A percentile compares a stretch with the other conserved stretches of the same genome.
Evolutionary conservation across 2,113 vertebrate genomes (phyloP).

Genomic region (Sprattus sprattus): DNA sequence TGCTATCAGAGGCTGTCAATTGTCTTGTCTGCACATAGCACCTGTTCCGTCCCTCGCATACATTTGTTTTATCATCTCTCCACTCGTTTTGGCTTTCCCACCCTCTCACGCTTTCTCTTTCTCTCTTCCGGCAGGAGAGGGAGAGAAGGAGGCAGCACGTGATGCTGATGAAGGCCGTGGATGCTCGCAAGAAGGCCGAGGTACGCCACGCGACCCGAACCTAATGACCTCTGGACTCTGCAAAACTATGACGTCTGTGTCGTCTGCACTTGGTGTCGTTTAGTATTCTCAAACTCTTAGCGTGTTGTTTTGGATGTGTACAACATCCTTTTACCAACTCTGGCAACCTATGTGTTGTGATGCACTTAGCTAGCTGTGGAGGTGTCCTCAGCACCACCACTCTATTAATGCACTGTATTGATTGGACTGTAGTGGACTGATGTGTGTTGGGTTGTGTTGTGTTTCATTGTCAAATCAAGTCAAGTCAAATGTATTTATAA

Average conservation of each 20-base stretch:
- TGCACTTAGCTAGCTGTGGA: no score
- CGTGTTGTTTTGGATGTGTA: no score
- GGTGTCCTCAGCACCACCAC: no score
- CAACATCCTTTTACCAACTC: no score
- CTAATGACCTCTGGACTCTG: no score
- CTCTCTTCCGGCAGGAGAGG: constrained; percentile 77
- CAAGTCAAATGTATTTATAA: no score
- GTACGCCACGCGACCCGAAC: constrained; percentile 67
- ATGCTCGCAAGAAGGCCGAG: constrained; percentile 98
- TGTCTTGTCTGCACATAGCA: constrained; percentile 24
- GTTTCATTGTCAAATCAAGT: no score
- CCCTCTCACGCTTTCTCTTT: background rate
- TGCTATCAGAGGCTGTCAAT: constrained; percentile 50
- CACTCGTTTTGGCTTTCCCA: constrained; percentile 24
- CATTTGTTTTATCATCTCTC: constrained; percentile 34
- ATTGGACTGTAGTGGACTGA: background rate
- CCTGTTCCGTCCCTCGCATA: background rate
- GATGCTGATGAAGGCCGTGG: constrained; percentile 98
- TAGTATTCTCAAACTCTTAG: no score
- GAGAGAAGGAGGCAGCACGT: constrained; percentile 95
- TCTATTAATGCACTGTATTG: background rate
- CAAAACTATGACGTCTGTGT: no score
- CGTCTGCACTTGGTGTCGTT: no score
- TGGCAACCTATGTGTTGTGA: no score
- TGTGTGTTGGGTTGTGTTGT: background rate